A percentile compares a stretch with the other conserved stretches of the same genome.
These are phyloP conservation scores for Dendroctonus ponderosae DNA, from an alignment of 1,140 invertebrate genomes.

Conservation along the genomic window DNA sequence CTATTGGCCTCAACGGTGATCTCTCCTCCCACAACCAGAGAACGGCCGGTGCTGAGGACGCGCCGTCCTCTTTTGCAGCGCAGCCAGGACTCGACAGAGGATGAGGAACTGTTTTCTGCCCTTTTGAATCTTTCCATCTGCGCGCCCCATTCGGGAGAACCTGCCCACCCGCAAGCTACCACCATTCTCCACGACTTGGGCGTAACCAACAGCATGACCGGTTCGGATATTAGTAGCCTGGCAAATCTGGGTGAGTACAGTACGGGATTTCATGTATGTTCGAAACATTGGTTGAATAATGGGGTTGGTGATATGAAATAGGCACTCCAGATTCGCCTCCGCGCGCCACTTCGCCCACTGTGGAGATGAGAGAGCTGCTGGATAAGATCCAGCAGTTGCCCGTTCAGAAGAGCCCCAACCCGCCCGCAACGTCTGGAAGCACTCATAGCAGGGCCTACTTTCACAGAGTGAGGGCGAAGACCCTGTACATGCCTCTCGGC, in stretches of 20 bases:
- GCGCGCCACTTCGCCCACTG: slow-evolving; percentile 73
- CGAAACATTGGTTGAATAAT: neutral
- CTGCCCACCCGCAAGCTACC: slow-evolving; percentile 35
- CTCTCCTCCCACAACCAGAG: slow-evolving; percentile 1
- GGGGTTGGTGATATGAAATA: neutral
- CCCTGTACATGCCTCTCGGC: slow-evolving; percentile 59
- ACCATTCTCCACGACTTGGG: slow-evolving; percentile 41
- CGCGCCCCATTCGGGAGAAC: slow-evolving; percentile 40
- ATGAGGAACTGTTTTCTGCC: slow-evolving; percentile 47
- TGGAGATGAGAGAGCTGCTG: slow-evolving; percentile 64
- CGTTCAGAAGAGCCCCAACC: slow-evolving; percentile 44
- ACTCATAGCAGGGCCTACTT: slow-evolving; percentile 41
- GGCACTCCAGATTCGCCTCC: slow-evolving; percentile 69
- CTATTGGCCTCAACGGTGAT: neutral
- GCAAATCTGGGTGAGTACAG: slow-evolving; percentile 52
- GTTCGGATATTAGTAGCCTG: slow-evolving; percentile 66
- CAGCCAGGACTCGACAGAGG: slow-evolving; percentile 43
- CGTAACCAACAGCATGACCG: slow-evolving; percentile 58
- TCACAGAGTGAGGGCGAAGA: slow-evolving; percentile 55
- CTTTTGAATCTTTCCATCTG: slow-evolving; percentile 47
- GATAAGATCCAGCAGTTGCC: slow-evolving; percentile 69
- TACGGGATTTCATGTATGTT: neutral
- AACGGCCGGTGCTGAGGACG: slow-evolving; percentile 11
- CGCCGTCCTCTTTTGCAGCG: slow-evolving; percentile 19
- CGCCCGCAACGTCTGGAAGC: slow-evolving; percentile 5